A percentile compares a stretch with the other conserved stretches of the same genome.
Evolutionary conservation across 2,113 vertebrate genomes (phyloP).

Genomic region (Ibidorhyncha struthersii): DNA sequence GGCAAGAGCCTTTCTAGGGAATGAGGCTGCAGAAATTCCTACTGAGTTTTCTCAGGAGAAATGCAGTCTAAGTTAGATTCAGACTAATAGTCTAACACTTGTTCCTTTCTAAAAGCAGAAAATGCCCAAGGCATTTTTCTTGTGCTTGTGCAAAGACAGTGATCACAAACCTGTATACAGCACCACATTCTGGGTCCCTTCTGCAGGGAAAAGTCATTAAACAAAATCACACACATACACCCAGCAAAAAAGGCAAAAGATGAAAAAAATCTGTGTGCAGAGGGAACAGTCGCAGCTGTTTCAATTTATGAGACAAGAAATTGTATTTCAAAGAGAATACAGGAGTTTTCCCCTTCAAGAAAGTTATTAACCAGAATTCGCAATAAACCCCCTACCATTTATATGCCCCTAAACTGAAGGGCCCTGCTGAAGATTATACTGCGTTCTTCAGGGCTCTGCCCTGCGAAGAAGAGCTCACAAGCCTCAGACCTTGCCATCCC

Average conservation of each 20-base stretch:
- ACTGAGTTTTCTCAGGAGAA: slow-evolving; percentile 56
- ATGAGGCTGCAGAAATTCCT: slow-evolving; percentile 16
- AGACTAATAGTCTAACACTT: slow-evolving; percentile 65
- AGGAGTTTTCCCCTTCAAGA: slow-evolving; percentile 62
- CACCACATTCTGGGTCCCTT: slow-evolving; percentile 30
- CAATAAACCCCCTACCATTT: slow-evolving; percentile 57
- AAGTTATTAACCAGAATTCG: slow-evolving; percentile 61
- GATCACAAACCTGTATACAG: slow-evolving; percentile 54
- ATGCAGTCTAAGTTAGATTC: slow-evolving; percentile 58
- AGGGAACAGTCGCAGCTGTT: slow-evolving; percentile 51
- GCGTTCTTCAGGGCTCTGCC: slow-evolving; percentile 13
- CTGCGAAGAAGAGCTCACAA: not conserved
- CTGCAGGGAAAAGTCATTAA: slow-evolving; percentile 68
- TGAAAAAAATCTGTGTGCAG: slow-evolving; percentile 9
- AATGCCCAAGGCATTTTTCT: slow-evolving; percentile 63
- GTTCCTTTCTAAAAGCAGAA: slow-evolving; percentile 65
- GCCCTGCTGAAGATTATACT: not conserved
- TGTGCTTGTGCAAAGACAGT: slow-evolving; percentile 55
- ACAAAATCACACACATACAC: slow-evolving; percentile 51
- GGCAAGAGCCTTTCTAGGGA: slow-evolving; percentile 28
- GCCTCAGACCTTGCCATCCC: not conserved
- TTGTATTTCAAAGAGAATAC: slow-evolving; percentile 70
- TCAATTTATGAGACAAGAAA: slow-evolving; percentile 72
- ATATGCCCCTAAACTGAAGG: slow-evolving; percentile 56
- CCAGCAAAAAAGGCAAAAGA: slow-evolving; percentile 41